Base-by-base conservation (phyloP, 2,113 vertebrate genomes). In the Oenanthe melanoleuca region DNA sequence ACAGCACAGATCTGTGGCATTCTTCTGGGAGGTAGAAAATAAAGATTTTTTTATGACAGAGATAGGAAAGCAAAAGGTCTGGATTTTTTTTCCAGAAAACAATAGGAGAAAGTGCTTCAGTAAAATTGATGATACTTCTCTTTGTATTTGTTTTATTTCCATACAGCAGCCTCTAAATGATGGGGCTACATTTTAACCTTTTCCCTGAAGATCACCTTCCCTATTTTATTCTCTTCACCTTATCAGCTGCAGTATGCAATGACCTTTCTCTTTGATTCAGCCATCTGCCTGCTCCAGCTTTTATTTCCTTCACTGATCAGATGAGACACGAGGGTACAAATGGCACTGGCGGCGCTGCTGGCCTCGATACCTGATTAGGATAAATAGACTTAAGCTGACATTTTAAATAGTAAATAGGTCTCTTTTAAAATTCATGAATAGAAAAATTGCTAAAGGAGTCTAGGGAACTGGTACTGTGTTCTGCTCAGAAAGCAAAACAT, bases 151-250 rank as follows among this genome's bases (percentile, higher is more conserved):
- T 59, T 91, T 63, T 81, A 42, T 75, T 55, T 80, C 42, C 25
- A 22, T 45, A 45, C 13, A 50, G 79, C 89, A 88, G n/a, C 20
- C 37, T 79, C 50, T 69, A 80, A 75, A 80, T 57, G 73, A 25
- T n/a, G 74, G 85, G 77, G 45, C 66, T 45, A 21, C 7, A 1
- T 72, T 93, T 89, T 81, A 91, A 63, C 73, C 53, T 94, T 94
- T 44, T 93, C 65, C 49, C 61, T 63, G 70, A 89, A 92, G 89
- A 91, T 85, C 57, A 55, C 84, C 42, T 85, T 87, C n/a, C 53
- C 29, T 65, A 2, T 95, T 81, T 72, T 64, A 47, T 75, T 89
- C 73, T 80, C 33, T 74, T 89, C 50, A 53, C 69, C 55, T 56
- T 73, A 69, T 44, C 80, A 53, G 40, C 49, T 66, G 45, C 66